phyloP scores from a whole-genome alignment of 2,888 invertebrate genomes.

The Drosophila rellima region DNA sequence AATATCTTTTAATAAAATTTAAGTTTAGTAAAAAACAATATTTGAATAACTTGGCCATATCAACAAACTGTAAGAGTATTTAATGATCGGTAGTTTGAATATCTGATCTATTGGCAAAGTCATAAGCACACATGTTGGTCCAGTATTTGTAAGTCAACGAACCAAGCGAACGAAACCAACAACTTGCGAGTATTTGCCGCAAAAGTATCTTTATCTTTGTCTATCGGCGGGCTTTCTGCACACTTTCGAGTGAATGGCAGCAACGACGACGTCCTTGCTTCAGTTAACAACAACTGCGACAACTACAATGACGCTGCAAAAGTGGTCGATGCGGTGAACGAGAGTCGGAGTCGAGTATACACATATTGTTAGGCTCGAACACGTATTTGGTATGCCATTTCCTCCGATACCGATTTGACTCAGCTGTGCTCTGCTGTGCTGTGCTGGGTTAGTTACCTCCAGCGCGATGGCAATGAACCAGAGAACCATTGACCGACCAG shows the following conservation, averaged over 20 bases:
- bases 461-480: slow-evolving; percentile 86
- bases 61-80: neutral
- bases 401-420: slow-evolving; percentile 49
- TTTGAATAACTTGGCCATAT: too few relatives aligned
- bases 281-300: slow-evolving; percentile 54
- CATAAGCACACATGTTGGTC: slow-evolving; percentile 17
- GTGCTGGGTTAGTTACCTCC: slow-evolving; percentile 86
- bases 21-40: neutral
- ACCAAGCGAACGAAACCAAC: slow-evolving; percentile 58
- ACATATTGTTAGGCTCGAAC: slow-evolving; percentile 22
- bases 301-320: slow-evolving; percentile 67
- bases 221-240: slow-evolving; percentile 48
- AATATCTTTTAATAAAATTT: neutral
- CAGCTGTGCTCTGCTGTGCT: slow-evolving; percentile 40
- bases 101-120: slow-evolving; percentile 14
- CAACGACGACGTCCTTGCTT: slow-evolving; percentile 72
- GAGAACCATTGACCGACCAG: slow-evolving; percentile 85
- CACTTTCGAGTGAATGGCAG: slow-evolving; percentile 60
- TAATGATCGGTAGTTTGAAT: neutral
- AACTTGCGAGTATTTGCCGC: slow-evolving; percentile 8
- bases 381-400: slow-evolving; percentile 57
- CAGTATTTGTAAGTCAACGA: slow-evolving; percentile 72
- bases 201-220: slow-evolving; percentile 50
- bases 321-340: slow-evolving; percentile 47
- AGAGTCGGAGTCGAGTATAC: slow-evolving; percentile 1